Evolutionary conservation across 2,113 vertebrate species (phyloP).

Genomic region (Tragelaphus buxtoni): DNA sequence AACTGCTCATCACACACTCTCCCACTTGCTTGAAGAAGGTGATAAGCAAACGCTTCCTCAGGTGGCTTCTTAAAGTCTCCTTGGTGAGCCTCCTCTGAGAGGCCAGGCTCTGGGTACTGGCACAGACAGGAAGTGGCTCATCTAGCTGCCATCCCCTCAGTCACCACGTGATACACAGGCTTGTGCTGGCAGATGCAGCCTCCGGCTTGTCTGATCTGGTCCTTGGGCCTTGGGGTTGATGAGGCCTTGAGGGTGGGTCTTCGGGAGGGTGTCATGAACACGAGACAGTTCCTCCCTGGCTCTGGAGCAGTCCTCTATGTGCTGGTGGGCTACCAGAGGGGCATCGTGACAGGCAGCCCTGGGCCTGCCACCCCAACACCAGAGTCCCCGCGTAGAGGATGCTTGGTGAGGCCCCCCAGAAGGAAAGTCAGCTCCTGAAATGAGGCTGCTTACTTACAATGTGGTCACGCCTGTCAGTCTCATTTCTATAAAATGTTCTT

Average conservation of each 20-base stretch:
- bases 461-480: neutral
- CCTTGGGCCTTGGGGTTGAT: neutral
- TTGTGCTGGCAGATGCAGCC: accelerated
- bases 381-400: neutral
- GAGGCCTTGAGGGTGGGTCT: neutral
- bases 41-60: neutral
- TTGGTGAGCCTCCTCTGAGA: neutral
- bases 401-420: neutral
- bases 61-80: neutral
- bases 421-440: neutral
- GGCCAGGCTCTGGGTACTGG: neutral
- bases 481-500: neutral
- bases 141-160: neutral
- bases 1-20: accelerated
- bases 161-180: accelerated
- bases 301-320: neutral
- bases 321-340: neutral
- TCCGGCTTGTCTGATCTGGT: neutral
- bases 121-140: neutral
- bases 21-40: neutral
- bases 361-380: accelerated
- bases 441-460: neutral
- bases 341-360: too few species aligned
- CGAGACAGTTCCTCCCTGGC: accelerated
- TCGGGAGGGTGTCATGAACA: accelerated